phyloP scores from a whole-genome alignment of 37 sponge, comb jelly and placozoan species.

The Cliona cf. orientalis region DNA sequence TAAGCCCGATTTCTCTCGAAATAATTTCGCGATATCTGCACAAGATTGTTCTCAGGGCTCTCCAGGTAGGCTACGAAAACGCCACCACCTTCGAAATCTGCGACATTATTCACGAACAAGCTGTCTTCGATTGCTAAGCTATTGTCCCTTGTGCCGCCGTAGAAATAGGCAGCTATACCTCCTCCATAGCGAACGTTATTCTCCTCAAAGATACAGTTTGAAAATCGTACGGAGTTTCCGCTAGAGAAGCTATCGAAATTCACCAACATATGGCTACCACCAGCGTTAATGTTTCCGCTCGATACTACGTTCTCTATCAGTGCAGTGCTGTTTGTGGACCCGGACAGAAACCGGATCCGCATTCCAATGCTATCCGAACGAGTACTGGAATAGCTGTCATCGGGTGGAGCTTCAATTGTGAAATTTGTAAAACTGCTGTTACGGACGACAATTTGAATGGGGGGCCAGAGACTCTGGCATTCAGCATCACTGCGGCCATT shows the following conservation, averaged over 20 bases:
- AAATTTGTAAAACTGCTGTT: neutral
- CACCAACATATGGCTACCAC: slow-evolving; percentile 23
- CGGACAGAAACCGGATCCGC: neutral
- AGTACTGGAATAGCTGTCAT: slow-evolving; percentile 20
- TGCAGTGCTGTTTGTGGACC: slow-evolving; percentile 5
- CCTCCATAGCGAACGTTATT: slow-evolving; percentile 78
- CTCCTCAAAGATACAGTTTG: slow-evolving; percentile 35
- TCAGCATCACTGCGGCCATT: neutral
- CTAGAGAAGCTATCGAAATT: slow-evolving; percentile 6
- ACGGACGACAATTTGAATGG: neutral
- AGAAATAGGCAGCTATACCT: slow-evolving; percentile 67
- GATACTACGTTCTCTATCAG: slow-evolving; percentile 6
- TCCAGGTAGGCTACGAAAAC: slow-evolving; percentile 57
- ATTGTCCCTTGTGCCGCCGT: slow-evolving; percentile 14
- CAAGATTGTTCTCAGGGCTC: neutral
- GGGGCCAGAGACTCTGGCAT: neutral
- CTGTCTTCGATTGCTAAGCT: slow-evolving; percentile 31
- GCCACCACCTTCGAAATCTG: slow-evolving; percentile 79
- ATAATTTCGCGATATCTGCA: slow-evolving; percentile 6
- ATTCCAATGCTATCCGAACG: slow-evolving; percentile 9
- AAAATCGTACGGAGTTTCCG: slow-evolving; percentile 36
- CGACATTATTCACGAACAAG: slow-evolving; percentile 57
- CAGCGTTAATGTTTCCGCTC: neutral
- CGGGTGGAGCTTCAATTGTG: neutral
- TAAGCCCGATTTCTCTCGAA: slow-evolving; percentile 50